Evolutionary conservation across 1,140 invertebrate genomes (phyloP), one percentile per base, ranked within the genome.

Genomic region (Drosophila santomea): DNA sequence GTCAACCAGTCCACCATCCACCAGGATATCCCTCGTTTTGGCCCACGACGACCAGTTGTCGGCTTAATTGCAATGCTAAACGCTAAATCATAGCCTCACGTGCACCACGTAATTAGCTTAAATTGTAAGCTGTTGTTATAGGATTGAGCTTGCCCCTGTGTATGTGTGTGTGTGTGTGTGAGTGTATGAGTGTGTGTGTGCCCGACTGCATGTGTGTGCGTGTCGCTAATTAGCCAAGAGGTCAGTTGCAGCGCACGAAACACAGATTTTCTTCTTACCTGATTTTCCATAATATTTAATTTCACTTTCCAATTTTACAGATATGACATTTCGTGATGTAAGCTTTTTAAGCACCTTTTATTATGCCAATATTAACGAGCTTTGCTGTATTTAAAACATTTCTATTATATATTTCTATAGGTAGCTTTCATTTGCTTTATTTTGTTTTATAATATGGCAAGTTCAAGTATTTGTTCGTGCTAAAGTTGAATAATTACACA

Each of bases 41-140:
- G 36, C 20, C 50, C 23, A n/a, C n/a, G 43, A 10, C 38, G 52
- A 12, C 36, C 69, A 60, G 69, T 51, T 69, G 76, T 48, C 57
- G 58, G 74, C 73, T 89, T 89, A 89, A 89, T 90, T 89, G 80
- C 64, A 72, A 67, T 80, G 80, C 79, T 88, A 88, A 88, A 89
- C 76, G 84, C 73, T 88, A 88, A 88, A 88, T 88, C 84, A 88
- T 84, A 80, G 79, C 79, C 71, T 89, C 79, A 83, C 79, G 79
- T 86, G 83, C 85, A 83, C 72, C 76, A 83, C 83, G 84, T 89
- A 86, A 86, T 86, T 86, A 86, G 84, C 79, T 88, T 83, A 88
- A 86, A 86, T 89, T 86, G 83, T 83, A 89, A 84, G 84, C 68
- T 63, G 63, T 67, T 80, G 69, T 88, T 85, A 74, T 67, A 78